phyloP scores from a whole-genome alignment of 2,888 invertebrate species.

The Drosophila infuscata region DNA sequence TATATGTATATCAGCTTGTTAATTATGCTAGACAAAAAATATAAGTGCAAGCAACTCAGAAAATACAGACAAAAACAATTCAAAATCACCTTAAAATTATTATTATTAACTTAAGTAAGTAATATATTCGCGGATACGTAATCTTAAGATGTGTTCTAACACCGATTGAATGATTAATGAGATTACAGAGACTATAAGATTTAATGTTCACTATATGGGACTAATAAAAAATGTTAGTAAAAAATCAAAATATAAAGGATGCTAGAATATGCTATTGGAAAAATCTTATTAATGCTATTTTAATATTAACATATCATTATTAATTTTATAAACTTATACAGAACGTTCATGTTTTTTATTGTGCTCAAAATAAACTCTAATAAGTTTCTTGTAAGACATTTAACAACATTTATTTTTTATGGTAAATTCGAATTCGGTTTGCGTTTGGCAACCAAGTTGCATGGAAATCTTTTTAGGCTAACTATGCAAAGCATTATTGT shows the following conservation, averaged over 20 bases:
- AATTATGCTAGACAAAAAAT: background rate
- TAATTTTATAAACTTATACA: rapidly evolving
- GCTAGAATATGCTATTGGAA: background rate
- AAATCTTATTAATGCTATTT: background rate
- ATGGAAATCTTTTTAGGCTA: too few relatives aligned
- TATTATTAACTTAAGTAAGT: background rate
- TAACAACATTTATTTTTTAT: background rate
- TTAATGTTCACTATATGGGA: background rate
- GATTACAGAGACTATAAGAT: background rate
- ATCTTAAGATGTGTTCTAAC: too few relatives aligned
- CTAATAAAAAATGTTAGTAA: background rate
- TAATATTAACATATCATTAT: background rate
- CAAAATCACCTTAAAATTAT: background rate
- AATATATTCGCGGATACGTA: background rate
- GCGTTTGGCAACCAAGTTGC: too few relatives aligned
- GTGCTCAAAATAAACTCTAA: too few relatives aligned
- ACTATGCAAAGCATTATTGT: too few relatives aligned
- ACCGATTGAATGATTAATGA: background rate
- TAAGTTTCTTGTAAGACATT: background rate
- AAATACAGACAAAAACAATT: background rate
- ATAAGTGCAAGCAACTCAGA: background rate
- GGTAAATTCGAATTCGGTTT: background rate
- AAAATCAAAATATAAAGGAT: background rate
- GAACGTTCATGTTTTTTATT: background rate
- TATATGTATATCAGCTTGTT: background rate